Base-by-base conservation (phyloP, 2,888 invertebrate species). In the Caenorhabditis sp. region DNA sequence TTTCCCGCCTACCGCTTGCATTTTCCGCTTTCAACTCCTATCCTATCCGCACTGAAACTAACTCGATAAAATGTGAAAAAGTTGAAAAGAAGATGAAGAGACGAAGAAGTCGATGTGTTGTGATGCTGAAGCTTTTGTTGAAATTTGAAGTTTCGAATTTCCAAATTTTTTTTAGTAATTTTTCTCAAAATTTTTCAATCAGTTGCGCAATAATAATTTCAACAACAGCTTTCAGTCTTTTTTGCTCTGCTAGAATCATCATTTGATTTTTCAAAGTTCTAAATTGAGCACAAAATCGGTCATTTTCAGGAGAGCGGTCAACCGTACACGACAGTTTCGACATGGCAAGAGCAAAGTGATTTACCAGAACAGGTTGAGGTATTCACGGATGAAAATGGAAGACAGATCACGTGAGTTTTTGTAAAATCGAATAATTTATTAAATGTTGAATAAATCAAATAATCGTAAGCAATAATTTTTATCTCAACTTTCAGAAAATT, bases 381-480 rank as follows among this genome's bases (percentile, higher is more conserved):
- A 17, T 84, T 85, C 49, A 78, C 82, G 20, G 87, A 87, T 59
- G 83, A 82, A 56, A 77, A 84, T 60, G 87, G 87, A 57, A 81
- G 83, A 57, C 76, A 82, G 53, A 77, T 85, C 53, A 86, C 79
- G 86, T 87, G 56, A 64, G 83, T 70, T 20, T 20, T 14, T 17
- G n/a, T n/a, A n/a, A n/a, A n/a, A n/a, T n/a, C n/a, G n/a, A n/a
- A n/a, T n/a, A n/a, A n/a, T n/a, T n/a, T n/a, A n/a, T n/a, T n/a
- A n/a, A n/a, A n/a, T n/a, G n/a, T n/a, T n/a, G n/a, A n/a, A n/a
- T n/a, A n/a, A n/a, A n/a, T n/a, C n/a, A n/a, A n/a, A n/a, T n/a
- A n/a, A n/a, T n/a, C n/a, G n/a, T n/a, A n/a, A n/a, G n/a, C n/a
- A n/a, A n/a, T n/a, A n/a, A n/a, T n/a, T n/a, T n/a, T n/a, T n/a